Evolutionary conservation across 2,113 vertebrate species (phyloP).

Genomic region (Leptobrachium ailaonicum): DNA sequence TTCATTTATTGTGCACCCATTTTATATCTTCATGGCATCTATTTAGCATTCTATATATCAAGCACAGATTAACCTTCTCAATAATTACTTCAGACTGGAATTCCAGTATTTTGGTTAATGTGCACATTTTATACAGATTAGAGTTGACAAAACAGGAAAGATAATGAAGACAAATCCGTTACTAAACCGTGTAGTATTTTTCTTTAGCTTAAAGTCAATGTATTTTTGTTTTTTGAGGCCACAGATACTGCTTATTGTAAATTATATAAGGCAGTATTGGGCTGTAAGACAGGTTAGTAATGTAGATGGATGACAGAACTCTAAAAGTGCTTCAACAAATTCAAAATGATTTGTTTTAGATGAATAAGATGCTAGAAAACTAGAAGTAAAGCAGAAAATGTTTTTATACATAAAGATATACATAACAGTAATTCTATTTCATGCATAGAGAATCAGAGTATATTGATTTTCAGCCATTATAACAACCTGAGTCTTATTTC

Average conservation of each 20-base stretch:
- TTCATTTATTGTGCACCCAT: no score
- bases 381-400: background rate
- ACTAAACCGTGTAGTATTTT: conserved; percentile 15
- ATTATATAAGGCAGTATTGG: background rate
- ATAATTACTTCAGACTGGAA: conserved; percentile 44
- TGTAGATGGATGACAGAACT: background rate
- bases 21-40: no score
- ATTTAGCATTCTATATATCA: no score
- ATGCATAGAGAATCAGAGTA: background rate
- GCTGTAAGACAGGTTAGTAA: background rate
- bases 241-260: conserved; percentile 1
- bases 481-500: no score
- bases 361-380: background rate
- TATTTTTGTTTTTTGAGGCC: background rate
- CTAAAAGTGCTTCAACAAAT: no score
- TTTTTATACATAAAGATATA: background rate
- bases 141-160: conserved; percentile 40
- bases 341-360: no score
- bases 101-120: conserved; percentile 40
- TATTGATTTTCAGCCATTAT: background rate
- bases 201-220: conserved; percentile 5
- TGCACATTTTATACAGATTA: conserved; percentile 41
- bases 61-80: conserved; percentile 25
- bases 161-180: conserved; percentile 40
- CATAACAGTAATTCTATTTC: background rate